These are phyloP conservation scores for Eucidaris tribuloides DNA, from an alignment of 35 echinoderm and acorn worm genomes.

Conservation along the genomic window DNA sequence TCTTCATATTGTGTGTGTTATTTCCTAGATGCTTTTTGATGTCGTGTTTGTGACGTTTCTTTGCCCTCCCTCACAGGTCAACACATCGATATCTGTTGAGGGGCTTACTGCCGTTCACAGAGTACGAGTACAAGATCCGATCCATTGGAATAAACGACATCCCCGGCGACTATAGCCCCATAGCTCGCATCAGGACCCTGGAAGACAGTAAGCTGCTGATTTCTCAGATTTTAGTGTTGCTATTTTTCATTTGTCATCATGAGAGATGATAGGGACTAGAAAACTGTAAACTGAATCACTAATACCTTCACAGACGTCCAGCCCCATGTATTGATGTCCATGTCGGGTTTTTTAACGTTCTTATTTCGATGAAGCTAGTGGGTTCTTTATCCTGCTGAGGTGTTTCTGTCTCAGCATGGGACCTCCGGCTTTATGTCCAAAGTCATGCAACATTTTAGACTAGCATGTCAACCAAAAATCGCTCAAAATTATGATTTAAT, in stretches of 20 bases:
- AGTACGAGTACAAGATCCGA: conserved; percentile 18
- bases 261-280: too few relatives aligned
- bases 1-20: too few relatives aligned
- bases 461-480: too few relatives aligned
- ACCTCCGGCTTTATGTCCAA: too few relatives aligned
- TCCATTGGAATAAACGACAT: neutral
- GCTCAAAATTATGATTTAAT: too few relatives aligned
- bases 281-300: too few relatives aligned
- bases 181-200: neutral
- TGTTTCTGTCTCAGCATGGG: too few relatives aligned
- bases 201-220: conserved; percentile 35
- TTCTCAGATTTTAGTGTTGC: neutral
- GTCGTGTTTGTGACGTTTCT: too few relatives aligned
- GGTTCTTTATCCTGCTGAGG: neutral
- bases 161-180: neutral
- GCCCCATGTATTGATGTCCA: neutral
- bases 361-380: neutral
- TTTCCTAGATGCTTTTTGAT: too few relatives aligned
- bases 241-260: too few relatives aligned
- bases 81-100: neutral
- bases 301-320: neutral
- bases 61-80: conserved; percentile 3
- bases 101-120: conserved; percentile 25
- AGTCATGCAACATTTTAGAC: too few relatives aligned
- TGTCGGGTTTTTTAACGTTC: neutral